A percentile compares a stretch with the other conserved stretches of the same genome.
Evolutionary conservation across 1,140 invertebrate genomes (phyloP).

Genomic region (Cotesia chilonis): DNA sequence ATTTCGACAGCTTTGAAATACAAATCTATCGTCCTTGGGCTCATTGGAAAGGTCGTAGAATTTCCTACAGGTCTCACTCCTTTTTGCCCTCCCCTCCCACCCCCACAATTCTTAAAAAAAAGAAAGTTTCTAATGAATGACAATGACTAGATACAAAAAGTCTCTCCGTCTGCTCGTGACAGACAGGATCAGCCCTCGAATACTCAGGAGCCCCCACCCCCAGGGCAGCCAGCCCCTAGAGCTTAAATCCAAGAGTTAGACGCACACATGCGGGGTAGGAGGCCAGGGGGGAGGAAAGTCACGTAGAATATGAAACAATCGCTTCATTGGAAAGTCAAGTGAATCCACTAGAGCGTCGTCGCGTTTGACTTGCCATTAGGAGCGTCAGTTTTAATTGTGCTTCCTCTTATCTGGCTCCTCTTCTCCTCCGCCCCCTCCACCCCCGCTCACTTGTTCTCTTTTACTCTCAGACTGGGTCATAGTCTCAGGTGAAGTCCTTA

Average conservation of each 20-base stretch:
- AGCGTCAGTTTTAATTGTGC: conserved; percentile 68
- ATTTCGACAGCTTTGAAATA: no score
- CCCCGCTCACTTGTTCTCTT: conserved; percentile 48
- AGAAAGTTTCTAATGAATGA: no score
- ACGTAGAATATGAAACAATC: conserved; percentile 66
- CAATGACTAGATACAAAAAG: background rate
- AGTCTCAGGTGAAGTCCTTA: conserved; percentile 64
- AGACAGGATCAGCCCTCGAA: conserved; percentile 12
- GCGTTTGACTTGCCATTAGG: conserved; percentile 68
- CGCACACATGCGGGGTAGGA: conserved; percentile 37
- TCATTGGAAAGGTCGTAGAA: no score
- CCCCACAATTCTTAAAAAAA: no score
- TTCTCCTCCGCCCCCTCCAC: conserved; percentile 49
- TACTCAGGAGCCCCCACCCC: conserved; percentile 5
- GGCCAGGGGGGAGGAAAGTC: conserved; percentile 46
- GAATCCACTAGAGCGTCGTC: conserved; percentile 65
- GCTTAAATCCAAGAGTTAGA: background rate
- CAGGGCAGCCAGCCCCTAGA: background rate
- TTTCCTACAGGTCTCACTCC: no score
- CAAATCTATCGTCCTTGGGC: no score
- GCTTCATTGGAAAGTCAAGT: conserved; percentile 67
- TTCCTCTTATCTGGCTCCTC: conserved; percentile 47
- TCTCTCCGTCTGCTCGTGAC: background rate
- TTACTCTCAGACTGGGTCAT: conserved; percentile 51
- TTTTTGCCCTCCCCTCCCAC: no score